phyloP scores from a whole-genome alignment of 1,140 invertebrate species.

The Saccostrea cuccullata region DNA sequence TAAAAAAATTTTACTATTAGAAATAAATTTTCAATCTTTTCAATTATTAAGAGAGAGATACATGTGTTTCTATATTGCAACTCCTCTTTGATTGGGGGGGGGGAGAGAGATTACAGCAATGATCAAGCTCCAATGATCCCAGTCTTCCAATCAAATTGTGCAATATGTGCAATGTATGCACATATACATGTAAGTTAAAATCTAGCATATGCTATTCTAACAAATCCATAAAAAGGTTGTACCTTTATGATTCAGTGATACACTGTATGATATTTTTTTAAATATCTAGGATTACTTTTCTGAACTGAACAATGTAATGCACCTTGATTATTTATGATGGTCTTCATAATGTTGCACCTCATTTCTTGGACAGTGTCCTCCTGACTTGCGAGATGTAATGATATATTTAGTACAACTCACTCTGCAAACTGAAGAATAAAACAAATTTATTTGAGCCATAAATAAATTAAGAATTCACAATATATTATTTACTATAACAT shows the following conservation, averaged over 20 bases:
- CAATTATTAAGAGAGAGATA: neutral
- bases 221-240: neutral
- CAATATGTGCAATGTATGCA: neutral
- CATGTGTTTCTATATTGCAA: neutral
- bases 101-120: no score
- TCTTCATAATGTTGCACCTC: slow-evolving; percentile 7
- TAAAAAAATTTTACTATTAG: neutral
- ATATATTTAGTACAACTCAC: neutral
- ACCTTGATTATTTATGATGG: slow-evolving; percentile 1
- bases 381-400: neutral
- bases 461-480: neutral
- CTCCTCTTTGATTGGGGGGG: neutral
- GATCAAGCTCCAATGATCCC: neutral
- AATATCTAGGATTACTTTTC: neutral
- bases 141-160: neutral
- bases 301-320: neutral
- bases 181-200: neutral
- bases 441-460: neutral
- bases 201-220: neutral
- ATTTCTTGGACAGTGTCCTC: neutral
- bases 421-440: neutral
- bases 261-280: neutral
- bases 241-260: neutral
- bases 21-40: neutral
- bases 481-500: no score